Evolutionary conservation across 2,888 invertebrate genomes (phyloP).

Genomic region (Chesias legatella): DNA sequence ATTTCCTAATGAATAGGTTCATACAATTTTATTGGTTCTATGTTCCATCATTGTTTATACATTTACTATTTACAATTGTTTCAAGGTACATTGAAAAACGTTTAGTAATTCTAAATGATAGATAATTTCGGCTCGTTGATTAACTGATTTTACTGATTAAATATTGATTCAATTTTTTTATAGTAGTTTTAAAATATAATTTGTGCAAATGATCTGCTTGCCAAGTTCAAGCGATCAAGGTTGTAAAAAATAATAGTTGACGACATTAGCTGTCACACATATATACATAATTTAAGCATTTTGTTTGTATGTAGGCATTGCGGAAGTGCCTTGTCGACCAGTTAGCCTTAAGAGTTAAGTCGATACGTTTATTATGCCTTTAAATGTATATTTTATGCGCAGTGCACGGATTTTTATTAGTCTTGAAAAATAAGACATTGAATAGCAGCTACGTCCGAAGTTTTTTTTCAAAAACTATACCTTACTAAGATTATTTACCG

Average conservation of each 20-base stretch:
- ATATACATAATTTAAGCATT: conserved; percentile 55
- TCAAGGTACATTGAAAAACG: too few species aligned
- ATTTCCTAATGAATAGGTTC: too few species aligned
- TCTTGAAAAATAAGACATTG: conserved; percentile 30
- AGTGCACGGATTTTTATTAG: conserved; percentile 32
- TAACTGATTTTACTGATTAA: too few species aligned
- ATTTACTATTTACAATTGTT: too few species aligned
- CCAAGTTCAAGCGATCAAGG: conserved; percentile 56
- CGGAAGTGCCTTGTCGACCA: conserved; percentile 61
- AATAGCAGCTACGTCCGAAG: too few species aligned
- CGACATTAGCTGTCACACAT: conserved; percentile 55
- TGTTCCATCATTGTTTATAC: too few species aligned
- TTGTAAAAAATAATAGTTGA: conserved; percentile 63
- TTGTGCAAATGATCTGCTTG: conserved; percentile 26
- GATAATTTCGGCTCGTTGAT: too few species aligned
- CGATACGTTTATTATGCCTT: conserved; percentile 43
- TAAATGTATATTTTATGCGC: conserved; percentile 31
- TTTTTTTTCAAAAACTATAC: too few species aligned
- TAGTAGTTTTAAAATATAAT: conserved; percentile 10
- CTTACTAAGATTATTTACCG: too few species aligned
- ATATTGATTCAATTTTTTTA: too few species aligned
- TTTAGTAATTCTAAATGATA: too few species aligned
- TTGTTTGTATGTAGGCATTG: conserved; percentile 51
- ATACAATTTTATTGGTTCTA: too few species aligned
- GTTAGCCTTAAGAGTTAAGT: conserved; percentile 64